phyloP scores from a whole-genome alignment of 2,888 invertebrate species.

The Drosophila melanosoma region DNA sequence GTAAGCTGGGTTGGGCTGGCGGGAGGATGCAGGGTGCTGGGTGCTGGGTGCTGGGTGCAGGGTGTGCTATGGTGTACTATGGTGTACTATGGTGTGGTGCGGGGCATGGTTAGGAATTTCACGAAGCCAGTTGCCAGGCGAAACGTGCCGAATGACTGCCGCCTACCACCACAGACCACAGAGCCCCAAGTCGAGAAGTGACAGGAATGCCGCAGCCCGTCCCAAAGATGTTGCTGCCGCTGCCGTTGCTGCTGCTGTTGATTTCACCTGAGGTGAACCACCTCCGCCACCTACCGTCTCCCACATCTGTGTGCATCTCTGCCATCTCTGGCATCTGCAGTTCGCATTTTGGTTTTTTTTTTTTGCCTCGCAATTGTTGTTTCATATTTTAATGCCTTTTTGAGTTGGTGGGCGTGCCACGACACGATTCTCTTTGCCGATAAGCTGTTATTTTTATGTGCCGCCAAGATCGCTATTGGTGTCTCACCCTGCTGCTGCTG shows the following conservation, averaged over 20 bases:
- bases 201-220: constrained; percentile 38
- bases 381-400: constrained; percentile 76
- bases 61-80: constrained; percentile 11
- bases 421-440: constrained; percentile 84
- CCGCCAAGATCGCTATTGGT: constrained; percentile 67
- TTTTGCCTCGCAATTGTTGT: constrained; percentile 60
- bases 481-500: not conserved
- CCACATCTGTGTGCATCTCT: not conserved
- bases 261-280: constrained; percentile 73
- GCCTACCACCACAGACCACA: constrained; percentile 48
- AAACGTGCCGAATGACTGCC: constrained; percentile 72
- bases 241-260: constrained; percentile 68
- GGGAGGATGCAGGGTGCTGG: too few relatives aligned
- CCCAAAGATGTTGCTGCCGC: constrained; percentile 31
- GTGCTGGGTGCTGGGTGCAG: too few relatives aligned
- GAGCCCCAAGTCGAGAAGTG: constrained; percentile 45
- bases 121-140: constrained; percentile 53
- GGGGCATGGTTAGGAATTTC: constrained; percentile 56
- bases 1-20: constrained; percentile 18
- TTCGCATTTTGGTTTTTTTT: not conserved
- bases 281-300: constrained; percentile 4
- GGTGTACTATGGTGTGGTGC: not conserved
- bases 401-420: constrained; percentile 82
- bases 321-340: not conserved
- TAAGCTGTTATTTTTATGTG: constrained; percentile 85